Base-by-base conservation (phyloP, 2,888 invertebrate genomes). In the Andrena haemorrhoa region DNA sequence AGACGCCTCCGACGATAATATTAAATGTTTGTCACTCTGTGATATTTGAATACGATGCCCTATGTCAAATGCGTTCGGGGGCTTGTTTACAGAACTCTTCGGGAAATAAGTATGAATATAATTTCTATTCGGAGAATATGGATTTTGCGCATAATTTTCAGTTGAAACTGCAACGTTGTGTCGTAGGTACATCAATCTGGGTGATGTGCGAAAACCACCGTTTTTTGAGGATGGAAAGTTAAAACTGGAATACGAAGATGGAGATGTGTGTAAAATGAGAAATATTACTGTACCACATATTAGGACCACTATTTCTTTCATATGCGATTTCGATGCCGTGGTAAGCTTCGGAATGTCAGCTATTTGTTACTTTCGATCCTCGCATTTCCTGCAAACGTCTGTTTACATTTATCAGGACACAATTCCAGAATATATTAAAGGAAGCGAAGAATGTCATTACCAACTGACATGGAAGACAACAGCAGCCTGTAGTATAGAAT, bases 11-110 rank as follows among this genome's bases (percentile, higher is more conserved):
- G 1, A 76, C 73, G n/a, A 86, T 92, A 51, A 89, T 92, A 76
- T 76, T 94, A 16, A 94, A 94, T 83, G 88, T 94, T 12, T 94
- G 93, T 35, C 93, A 93, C 69, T 87, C 90, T 10, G 72, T 92
- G 20, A 89, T 93, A 70, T 91, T 87, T 82, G 89, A 86, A 60
- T 61, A 83, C 29, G 56, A 65, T 41, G 68, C 79, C 1, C n/a
- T 79, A 8, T 90, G 91, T 78, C 58, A 68, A 41, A 4, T 10
- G 1, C 26, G 31, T 2, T 81, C 87, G 0, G 91, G 90, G 8
- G 84, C 77, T 2, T 92, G 92, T 56, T 77, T 90, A 47, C 82
- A 80, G 23, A 65, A 80, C 66, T 23, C 64, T 51, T 12, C 49
- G 29, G 20, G 51, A 29, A 8, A 20, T 23, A 29, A 1, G 65